Evolutionary conservation across 2,113 vertebrate genomes (phyloP), one percentile per base, ranked within the genome.

Genomic region (Anthoscopus minutus): DNA sequence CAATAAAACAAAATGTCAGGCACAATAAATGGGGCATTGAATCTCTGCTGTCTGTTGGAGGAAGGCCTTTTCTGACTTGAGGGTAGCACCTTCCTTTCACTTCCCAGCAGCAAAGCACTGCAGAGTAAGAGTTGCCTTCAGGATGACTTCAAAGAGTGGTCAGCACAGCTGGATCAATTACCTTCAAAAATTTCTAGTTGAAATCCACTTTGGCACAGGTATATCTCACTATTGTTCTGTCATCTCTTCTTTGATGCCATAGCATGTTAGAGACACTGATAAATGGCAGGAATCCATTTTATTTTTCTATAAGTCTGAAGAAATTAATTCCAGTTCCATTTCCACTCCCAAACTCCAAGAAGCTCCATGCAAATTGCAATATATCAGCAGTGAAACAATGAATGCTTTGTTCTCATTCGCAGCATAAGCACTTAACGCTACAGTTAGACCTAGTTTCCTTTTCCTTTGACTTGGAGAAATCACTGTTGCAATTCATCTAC

Each of bases 1-100:
- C 3, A 13, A 71, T 93, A 94, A 94, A 96, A 95, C 71, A 93
- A 93, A 95, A 96, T 45, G 88, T 94, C 94, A 96, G 81, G 91
- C n/a, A 93, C 86, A 96, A 88, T 73, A 96, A 96, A 88, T 27
- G 69, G 61, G 77, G 60, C 80, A 69, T 51, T 84, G 80, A 85
- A 61, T 64, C 61, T 90, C 80, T 81, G 56, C 50, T 1, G 0
- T 61, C 78, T 77, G 42, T 54, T 80, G 81, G 19, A 83, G 51
- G 38, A 89, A 86, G 30, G 47, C 31, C 27, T 82, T 86, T 85
- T 89, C 64, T 81, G 37, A 74, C 64, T 93, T 51, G 20, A 73
- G 61, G 44, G 60, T 38, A 48, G 60, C 40, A 86, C 48, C 54
- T 91, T 84, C 24, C 69, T 85, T 89, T 69, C 37, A 33, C 50